Evolutionary conservation across 2,888 invertebrate species (phyloP).

Genomic region (Ctena decussata): DNA sequence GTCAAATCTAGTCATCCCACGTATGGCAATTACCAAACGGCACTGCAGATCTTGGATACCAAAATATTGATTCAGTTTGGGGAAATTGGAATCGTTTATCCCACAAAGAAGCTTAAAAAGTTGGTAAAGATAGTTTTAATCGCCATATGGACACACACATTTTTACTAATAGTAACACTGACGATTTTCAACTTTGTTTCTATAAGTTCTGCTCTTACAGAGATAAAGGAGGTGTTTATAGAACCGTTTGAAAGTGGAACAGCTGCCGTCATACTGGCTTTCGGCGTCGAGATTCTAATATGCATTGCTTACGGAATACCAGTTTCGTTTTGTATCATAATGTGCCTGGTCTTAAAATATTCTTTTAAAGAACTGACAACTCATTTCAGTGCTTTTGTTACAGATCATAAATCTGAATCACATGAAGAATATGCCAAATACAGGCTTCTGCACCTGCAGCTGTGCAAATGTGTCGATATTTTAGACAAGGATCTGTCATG

Average conservation of each 20-base stretch:
- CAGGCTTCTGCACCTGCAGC: not conserved
- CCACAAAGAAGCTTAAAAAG: not conserved
- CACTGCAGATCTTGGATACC: not conserved
- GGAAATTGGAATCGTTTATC: not conserved
- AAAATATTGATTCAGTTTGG: not conserved
- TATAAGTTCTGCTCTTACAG: not conserved
- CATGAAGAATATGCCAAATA: not conserved
- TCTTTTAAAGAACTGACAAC: not conserved
- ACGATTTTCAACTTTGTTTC: not conserved
- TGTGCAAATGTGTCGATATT: not conserved
- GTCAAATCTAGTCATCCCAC: not conserved
- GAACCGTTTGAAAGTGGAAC: not conserved
- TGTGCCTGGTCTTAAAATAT: not conserved
- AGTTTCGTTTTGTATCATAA: not conserved
- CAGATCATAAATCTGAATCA: not conserved
- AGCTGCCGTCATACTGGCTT: not conserved
- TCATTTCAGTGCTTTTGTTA: not conserved
- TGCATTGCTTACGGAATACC: not conserved
- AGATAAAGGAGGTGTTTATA: not conserved
- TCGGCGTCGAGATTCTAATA: not conserved
- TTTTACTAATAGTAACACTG: not conserved
- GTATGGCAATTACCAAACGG: not conserved
- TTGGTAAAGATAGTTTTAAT: not conserved
- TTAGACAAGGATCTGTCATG: not conserved
- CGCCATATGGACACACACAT: not conserved